phyloP scores from a whole-genome alignment of 2,888 invertebrate genomes.

The Miltochrista miniata region DNA sequence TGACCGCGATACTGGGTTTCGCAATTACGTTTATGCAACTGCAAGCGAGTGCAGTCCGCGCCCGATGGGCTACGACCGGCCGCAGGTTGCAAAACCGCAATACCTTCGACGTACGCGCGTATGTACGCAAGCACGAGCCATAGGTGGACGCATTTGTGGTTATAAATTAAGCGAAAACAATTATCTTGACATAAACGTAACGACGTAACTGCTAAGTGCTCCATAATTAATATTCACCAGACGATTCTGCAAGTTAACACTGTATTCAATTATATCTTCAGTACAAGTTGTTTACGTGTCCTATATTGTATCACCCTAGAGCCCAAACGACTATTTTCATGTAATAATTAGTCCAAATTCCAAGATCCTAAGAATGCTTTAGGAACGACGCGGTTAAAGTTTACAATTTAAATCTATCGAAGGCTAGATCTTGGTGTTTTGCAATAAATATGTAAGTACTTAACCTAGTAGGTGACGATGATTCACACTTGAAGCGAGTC shows the following conservation, averaged over 20 bases:
- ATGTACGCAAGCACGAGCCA: slow-evolving; percentile 55
- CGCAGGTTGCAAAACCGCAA: slow-evolving; percentile 64
- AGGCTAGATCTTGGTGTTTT: no score
- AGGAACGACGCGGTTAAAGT: no score
- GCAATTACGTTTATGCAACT: slow-evolving; percentile 78
- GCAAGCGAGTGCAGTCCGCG: slow-evolving; percentile 70
- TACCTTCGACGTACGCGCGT: slow-evolving; percentile 50
- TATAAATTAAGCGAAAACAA: slow-evolving; percentile 37
- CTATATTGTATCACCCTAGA: background rate
- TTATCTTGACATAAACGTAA: slow-evolving; percentile 12
- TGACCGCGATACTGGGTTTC: slow-evolving; percentile 78
- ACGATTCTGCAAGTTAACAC: background rate
- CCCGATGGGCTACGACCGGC: slow-evolving; percentile 69
- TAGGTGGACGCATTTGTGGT: slow-evolving; percentile 38
- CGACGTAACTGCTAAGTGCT: background rate
- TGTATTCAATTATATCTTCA: background rate
- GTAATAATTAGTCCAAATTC: no score
- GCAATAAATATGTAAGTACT: no score
- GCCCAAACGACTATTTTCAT: slow-evolving; percentile 9
- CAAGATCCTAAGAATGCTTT: no score
- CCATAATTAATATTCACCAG: slow-evolving; percentile 7
- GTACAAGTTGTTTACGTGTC: background rate
- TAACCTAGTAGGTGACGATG: no score
- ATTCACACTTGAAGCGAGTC: no score
- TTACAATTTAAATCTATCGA: no score